Conservation (phyloP, 2,797 vertebrate genomes). For the Sebastes glaucus region DNA sequence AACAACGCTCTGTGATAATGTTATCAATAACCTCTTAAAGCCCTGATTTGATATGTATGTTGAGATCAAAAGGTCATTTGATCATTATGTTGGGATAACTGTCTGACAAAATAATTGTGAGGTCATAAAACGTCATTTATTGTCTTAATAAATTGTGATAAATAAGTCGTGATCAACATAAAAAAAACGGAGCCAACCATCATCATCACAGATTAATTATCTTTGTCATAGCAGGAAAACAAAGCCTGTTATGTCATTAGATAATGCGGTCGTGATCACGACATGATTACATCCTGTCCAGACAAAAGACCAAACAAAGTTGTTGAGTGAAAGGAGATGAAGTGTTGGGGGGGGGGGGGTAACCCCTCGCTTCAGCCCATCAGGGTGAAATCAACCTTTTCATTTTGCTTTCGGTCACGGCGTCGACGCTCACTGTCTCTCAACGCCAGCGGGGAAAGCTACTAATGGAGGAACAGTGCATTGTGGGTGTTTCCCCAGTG, state of each 20-base stretch:
- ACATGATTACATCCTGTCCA: background rate
- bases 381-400: background rate
- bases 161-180: background rate
- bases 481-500: conserved; percentile 8
- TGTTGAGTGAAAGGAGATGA: background rate
- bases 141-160: background rate
- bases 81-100: background rate
- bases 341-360: background rate
- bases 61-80: background rate
- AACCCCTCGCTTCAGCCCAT: background rate
- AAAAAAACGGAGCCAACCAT: background rate
- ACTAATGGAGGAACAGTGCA: conserved; percentile 25
- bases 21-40: background rate
- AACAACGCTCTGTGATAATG: background rate
- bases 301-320: background rate
- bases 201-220: background rate
- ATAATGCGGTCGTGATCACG: background rate
- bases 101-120: background rate
- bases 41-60: background rate
- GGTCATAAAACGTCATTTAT: background rate
- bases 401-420: background rate
- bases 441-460: background rate
- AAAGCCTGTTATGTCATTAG: background rate
- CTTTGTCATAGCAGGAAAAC: background rate
- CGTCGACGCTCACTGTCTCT: too few species aligned